A percentile compares a stretch with the other conserved stretches of the same genome.
phyloP scores from a whole-genome alignment of 2,888 invertebrate species.

The Panorpa germanica region DNA sequence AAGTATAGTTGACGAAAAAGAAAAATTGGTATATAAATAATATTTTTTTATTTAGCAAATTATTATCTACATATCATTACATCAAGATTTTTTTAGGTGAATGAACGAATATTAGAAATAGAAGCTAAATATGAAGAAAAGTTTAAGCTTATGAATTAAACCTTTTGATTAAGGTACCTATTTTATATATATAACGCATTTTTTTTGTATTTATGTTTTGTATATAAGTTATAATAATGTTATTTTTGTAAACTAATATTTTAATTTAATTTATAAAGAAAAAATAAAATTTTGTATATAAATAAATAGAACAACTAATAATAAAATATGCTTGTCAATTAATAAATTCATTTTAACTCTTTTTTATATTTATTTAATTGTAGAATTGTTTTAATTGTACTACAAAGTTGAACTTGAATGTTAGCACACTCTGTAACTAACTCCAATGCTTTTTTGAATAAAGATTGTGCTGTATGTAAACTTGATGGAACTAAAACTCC shows the following conservation, averaged over 20 bases:
- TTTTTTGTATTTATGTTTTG: not conserved
- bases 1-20: conserved; percentile 25
- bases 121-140: too few species aligned
- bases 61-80: too few species aligned
- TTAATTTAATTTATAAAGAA: not conserved
- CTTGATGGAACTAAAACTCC: conserved; percentile 69
- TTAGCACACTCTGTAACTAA: conserved; percentile 48
- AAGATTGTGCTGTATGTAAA: conserved; percentile 51
- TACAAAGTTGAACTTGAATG: conserved; percentile 43
- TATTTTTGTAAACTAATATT: not conserved
- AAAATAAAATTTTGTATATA: too few species aligned
- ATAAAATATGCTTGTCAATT: too few species aligned
- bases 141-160: not conserved
- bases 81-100: too few species aligned
- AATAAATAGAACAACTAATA: too few species aligned
- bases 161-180: not conserved
- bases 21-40: conserved; percentile 17
- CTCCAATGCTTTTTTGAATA: conserved; percentile 50
- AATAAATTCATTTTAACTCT: too few species aligned
- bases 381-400: conserved; percentile 19
- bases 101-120: too few species aligned
- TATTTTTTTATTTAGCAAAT: too few species aligned
- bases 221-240: conserved; percentile 1
- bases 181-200: not conserved
- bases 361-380: conserved; percentile 16